Percentiles rank a stretch among this genome's conserved stretches.
Evolutionary conservation across 92 coral and sea anemone species (phyloP).

Genomic region (Hydrozoanthus gracilis): DNA sequence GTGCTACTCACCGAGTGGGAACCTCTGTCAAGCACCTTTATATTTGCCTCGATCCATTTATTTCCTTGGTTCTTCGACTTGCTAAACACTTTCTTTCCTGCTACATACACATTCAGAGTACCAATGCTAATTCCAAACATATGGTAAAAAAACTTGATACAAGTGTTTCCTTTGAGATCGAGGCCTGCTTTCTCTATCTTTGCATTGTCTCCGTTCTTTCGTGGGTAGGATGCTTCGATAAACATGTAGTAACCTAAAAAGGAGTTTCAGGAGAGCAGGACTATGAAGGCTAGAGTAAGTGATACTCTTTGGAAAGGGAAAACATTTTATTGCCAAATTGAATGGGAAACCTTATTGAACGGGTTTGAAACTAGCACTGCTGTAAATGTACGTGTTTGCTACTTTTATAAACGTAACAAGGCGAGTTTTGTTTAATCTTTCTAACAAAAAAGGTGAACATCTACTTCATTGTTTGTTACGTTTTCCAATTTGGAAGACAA

Average conservation of each 20-base stretch:
- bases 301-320: no score
- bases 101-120: conserved; percentile 8
- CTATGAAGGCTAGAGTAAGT: no score
- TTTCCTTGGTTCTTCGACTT: conserved; percentile 11
- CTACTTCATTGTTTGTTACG: no score
- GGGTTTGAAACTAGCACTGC: no score
- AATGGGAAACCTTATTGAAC: no score
- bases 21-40: background rate
- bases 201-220: background rate
- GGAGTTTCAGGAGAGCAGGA: background rate
- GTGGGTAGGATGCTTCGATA: background rate
- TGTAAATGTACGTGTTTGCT: no score
- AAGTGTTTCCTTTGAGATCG: conserved; percentile 7
- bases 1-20: background rate
- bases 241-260: conserved; percentile 9
- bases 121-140: background rate
- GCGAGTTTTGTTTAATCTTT: no score
- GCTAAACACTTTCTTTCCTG: background rate
- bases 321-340: no score
- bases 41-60: background rate
- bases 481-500: no score
- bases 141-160: conserved; percentile 3
- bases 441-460: no score
- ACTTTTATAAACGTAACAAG: no score
- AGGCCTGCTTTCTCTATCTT: background rate